Conservation (phyloP, 2,113 vertebrate species). For the Synchiropus splendidus region DNA sequence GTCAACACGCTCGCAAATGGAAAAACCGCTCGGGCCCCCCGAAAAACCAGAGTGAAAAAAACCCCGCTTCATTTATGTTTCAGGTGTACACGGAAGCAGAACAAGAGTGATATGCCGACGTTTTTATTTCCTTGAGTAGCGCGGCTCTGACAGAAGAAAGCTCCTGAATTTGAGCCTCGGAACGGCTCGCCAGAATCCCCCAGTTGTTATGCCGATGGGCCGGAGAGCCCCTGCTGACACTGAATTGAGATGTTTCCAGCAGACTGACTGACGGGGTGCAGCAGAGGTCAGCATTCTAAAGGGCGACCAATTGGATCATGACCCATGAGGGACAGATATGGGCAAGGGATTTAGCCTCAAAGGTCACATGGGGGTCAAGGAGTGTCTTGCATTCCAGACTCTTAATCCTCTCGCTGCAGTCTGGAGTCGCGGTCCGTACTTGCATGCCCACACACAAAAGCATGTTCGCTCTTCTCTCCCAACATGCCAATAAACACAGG, state of each 20-base stretch:
- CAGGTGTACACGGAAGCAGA: conserved; percentile 51
- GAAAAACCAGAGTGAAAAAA: conserved; percentile 14
- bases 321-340: conserved; percentile 62
- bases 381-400: conserved; percentile 63
- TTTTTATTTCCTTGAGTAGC: conserved; percentile 21
- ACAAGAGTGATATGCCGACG: conserved; percentile 42
- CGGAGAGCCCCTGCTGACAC: conserved; percentile 26
- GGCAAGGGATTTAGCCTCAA: conserved; percentile 56
- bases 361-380: conserved; percentile 57
- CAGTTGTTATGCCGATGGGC: conserved; percentile 37
- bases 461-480: conserved; percentile 14
- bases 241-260: conserved; percentile 46
- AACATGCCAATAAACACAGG: conserved; percentile 19
- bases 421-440: conserved; percentile 42
- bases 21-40: conserved; percentile 26
- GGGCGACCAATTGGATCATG: conserved; percentile 65
- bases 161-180: conserved; percentile 18
- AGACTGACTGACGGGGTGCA: conserved; percentile 50
- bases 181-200: conserved; percentile 12
- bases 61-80: conserved; percentile 63
- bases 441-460: conserved; percentile 27
- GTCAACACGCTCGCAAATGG: conserved; percentile 58
- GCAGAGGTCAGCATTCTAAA: conserved; percentile 58
- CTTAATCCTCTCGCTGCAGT: conserved; percentile 60
- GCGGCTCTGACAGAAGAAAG: conserved; percentile 36